Conservation (phyloP, 2,888 invertebrate species). For the Chymomyza fuscimana region DNA sequence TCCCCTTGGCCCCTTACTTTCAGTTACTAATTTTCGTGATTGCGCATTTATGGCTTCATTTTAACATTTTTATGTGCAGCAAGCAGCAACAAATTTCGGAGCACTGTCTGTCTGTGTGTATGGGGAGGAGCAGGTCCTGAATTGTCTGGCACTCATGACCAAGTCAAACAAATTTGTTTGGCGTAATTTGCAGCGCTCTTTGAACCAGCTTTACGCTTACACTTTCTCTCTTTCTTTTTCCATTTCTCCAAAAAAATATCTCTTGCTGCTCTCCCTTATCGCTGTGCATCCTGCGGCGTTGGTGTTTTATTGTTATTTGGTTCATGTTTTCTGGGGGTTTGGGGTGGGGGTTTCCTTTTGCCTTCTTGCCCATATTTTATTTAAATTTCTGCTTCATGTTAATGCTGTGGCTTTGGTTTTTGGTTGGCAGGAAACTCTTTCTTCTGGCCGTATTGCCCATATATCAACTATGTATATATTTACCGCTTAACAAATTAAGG, state of each 20-base stretch:
- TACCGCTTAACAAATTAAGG: constrained; percentile 57
- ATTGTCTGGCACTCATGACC: background rate
- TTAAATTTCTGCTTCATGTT: constrained; percentile 69
- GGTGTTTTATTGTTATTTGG: background rate
- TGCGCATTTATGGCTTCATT: constrained; percentile 75
- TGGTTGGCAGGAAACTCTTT: constrained; percentile 15
- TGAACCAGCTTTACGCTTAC: constrained; percentile 39
- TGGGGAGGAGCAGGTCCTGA: background rate
- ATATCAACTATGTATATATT: constrained; percentile 59
- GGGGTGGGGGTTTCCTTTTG: background rate
- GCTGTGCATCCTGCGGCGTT: constrained; percentile 37
- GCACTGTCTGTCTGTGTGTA: background rate
- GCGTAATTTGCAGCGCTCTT: constrained; percentile 67
- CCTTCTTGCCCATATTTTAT: constrained; percentile 61
- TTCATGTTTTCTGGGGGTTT: background rate
- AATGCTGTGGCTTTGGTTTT: constrained; percentile 53
- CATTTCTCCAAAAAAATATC: background rate
- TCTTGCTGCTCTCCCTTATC: constrained; percentile 18
- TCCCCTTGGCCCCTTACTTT: constrained; percentile 21
- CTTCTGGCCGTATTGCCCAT: constrained; percentile 19
- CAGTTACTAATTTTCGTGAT: constrained; percentile 70
- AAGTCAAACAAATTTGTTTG: constrained; percentile 36
- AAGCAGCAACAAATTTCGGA: background rate
- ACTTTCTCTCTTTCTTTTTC: background rate
- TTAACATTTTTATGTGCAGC: constrained; percentile 63